Base-by-base conservation (phyloP, 2,113 vertebrate species). In the Percopsis transmontana region DNA sequence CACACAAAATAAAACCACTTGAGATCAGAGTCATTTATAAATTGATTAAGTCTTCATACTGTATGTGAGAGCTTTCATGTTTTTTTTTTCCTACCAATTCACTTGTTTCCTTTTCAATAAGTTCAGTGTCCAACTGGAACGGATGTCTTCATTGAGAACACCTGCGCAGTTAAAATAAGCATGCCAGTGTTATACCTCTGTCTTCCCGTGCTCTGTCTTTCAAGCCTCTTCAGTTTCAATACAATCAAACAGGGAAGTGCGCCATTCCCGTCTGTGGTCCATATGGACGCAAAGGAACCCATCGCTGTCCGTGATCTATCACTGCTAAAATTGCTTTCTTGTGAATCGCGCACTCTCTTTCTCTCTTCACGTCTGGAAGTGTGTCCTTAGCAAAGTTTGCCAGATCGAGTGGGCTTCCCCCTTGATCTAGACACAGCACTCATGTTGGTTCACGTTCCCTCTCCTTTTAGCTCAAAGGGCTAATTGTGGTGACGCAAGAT, bases 141-240 rank as follows among this genome's bases (percentile, higher is more conserved):
- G 42, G 42, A 45, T 16, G 42, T 67, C 57, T 78, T 88, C 76
- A 86, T 82, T 85, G 64, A 74, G 63, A 84, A 88, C 90, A 92
- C 87, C 83, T 91, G 88, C 80, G 75, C 70, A 59, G 69, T 54
- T 80, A 75, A 86, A 88, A 85, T 76, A 77, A 87, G 70, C 83
- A 76, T 53, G 27, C 23, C 55, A 65, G 76, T 81, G 66, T 81
- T 74, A 82, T 86, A 72, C 74, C 66, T 83, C 56, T 55, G 66
- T 58, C 72, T 38, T 77, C 47, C 59, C 41, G 0, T 66, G n/a
- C 66, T 76, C 65, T 66, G 39, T 84, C 63, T 69, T 71, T 68
- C 12, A 40, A 77, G 67, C 74, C 23, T 77, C 66, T 74, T 80
- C 74, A 72, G 21, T 77, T 85, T 77, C 74, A 89, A 70, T 48